Evolutionary conservation across 2,113 vertebrate genomes (phyloP).

Genomic region (Atractosteus spatula): DNA sequence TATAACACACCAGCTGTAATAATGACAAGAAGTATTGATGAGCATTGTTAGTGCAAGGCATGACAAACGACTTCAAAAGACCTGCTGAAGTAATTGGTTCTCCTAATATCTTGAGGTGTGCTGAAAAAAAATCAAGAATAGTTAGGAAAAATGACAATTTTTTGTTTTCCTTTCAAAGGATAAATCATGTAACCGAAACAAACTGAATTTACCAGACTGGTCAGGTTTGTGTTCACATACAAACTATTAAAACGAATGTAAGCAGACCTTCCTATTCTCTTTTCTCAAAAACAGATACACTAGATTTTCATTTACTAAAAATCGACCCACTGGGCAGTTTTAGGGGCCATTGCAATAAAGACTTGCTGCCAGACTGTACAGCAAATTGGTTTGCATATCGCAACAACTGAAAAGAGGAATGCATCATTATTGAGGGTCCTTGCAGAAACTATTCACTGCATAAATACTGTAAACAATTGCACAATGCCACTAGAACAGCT

Average conservation of each 20-base stretch:
- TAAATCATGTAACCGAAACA: too few species aligned
- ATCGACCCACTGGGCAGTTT: too few species aligned
- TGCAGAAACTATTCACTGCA: conserved; percentile 48
- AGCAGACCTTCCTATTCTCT: too few species aligned
- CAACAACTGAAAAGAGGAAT: conserved; percentile 30
- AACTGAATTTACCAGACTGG: too few species aligned
- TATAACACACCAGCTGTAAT: conserved; percentile 68
- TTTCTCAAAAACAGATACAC: too few species aligned
- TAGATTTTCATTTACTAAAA: too few species aligned
- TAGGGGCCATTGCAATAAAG: not conserved
- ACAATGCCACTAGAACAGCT: conserved; percentile 48
- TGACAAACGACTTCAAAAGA: conserved; percentile 57
- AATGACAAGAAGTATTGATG: conserved; percentile 62
- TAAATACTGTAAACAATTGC: conserved; percentile 59
- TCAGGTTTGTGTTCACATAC: too few species aligned
- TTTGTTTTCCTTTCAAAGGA: too few species aligned
- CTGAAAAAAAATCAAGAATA: not conserved
- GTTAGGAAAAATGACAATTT: not conserved
- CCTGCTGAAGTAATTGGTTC: conserved; percentile 22
- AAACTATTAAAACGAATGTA: too few species aligned
- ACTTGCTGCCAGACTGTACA: conserved; percentile 13
- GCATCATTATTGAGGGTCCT: conserved; percentile 27
- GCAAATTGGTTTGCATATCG: conserved; percentile 13
- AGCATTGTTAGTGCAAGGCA: conserved; percentile 74
- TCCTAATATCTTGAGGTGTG: not conserved